A percentile compares a stretch with the other conserved stretches of the same genome.
phyloP scores from a whole-genome alignment of 1,140 invertebrate species.

The Protaetia brevitarsis region DNA sequence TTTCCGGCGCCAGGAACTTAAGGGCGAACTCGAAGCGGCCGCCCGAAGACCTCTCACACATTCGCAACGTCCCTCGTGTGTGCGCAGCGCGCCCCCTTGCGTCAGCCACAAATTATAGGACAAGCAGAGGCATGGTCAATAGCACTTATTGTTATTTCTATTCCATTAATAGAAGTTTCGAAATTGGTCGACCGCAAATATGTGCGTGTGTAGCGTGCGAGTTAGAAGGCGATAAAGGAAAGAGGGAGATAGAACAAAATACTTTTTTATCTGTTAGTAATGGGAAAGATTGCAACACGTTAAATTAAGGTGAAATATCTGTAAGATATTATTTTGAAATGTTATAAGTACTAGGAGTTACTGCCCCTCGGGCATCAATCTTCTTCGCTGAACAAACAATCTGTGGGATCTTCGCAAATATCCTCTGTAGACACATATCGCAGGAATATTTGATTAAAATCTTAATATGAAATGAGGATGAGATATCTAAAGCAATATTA shows the following conservation, averaged over 20 bases:
- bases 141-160: constrained; percentile 7
- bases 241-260: neutral
- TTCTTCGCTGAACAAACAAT: neutral
- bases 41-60: neutral
- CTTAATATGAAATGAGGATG: neutral
- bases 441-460: neutral
- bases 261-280: no score
- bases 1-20: constrained; percentile 25
- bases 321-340: no score
- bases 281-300: no score
- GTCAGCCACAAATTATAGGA: neutral
- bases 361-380: neutral
- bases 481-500: neutral
- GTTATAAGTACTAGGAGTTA: no score
- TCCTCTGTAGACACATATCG: neutral
- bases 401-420: neutral
- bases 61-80: neutral
- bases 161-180: constrained; percentile 2
- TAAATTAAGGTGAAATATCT: no score
- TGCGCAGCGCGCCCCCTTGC: neutral
- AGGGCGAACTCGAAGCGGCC: constrained; percentile 13
- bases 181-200: neutral
- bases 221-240: neutral
- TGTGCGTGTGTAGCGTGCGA: no score
- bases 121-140: neutral